A percentile compares a stretch with the other conserved stretches of the same genome.
These are phyloP conservation scores for Heliothis subflexa DNA, from an alignment of 1,140 invertebrate genomes.

Conservation along the genomic window DNA sequence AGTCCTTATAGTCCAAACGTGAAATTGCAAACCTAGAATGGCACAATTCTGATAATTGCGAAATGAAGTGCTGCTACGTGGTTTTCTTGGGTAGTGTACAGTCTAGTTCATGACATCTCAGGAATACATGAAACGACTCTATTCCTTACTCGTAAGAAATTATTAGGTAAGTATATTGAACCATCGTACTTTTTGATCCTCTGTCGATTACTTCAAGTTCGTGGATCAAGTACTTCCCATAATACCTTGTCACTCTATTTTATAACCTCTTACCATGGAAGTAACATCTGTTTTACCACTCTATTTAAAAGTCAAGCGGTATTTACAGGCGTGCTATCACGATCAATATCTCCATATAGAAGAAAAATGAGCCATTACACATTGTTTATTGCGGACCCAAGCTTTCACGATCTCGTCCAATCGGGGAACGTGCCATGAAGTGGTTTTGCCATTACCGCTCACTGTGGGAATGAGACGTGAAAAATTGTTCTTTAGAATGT, in stretches of 20 bases:
- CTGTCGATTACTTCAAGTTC: background rate
- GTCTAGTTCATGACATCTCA: too few species aligned
- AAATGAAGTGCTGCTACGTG: too few species aligned
- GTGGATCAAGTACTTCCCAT: background rate
- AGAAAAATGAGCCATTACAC: constrained; percentile 25
- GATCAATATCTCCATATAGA: constrained; percentile 6
- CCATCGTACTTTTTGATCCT: background rate
- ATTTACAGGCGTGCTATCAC: background rate
- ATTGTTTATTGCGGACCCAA: constrained; percentile 6
- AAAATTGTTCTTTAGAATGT: too few species aligned
- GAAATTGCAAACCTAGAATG: too few species aligned
- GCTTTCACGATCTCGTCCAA: constrained; percentile 36
- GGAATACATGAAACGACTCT: too few species aligned
- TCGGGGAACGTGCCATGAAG: background rate
- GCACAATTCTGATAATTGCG: too few species aligned
- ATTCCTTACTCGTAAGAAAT: too few species aligned
- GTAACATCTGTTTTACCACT: background rate
- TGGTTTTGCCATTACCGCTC: too few species aligned
- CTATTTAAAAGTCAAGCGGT: constrained; percentile 24
- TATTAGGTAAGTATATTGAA: too few species aligned
- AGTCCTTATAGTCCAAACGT: too few species aligned
- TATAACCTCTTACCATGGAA: constrained; percentile 15
- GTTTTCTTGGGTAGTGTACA: too few species aligned
- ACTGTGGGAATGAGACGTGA: too few species aligned
- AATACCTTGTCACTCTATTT: constrained; percentile 1